Evolutionary conservation across 30 jellyfish, hydroid and myxozoan species (phyloP).

Genomic region (Turritopsis rubra): DNA sequence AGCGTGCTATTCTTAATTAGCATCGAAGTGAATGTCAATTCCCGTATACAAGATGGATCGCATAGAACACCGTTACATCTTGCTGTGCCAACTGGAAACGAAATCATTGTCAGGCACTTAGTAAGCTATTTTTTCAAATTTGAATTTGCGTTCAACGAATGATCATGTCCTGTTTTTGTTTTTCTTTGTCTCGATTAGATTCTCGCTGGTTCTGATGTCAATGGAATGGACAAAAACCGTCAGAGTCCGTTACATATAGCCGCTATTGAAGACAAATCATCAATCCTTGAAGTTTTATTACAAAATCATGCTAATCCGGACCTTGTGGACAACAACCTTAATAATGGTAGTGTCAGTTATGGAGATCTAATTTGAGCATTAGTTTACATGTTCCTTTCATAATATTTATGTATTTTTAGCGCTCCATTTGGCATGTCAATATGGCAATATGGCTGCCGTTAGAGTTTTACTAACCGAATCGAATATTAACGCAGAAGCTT

Average conservation of each 20-base stretch:
- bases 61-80: conserved; percentile 87
- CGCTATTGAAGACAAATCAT: conserved; percentile 77
- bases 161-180: neutral
- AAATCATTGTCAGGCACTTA: conserved; percentile 76
- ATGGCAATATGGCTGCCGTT: conserved; percentile 68
- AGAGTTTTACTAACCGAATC: conserved; percentile 67
- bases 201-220: conserved; percentile 71
- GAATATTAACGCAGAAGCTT: conserved; percentile 59
- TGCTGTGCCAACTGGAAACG: conserved; percentile 90
- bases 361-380: neutral
- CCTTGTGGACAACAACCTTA: conserved; percentile 47
- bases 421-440: conserved; percentile 73
- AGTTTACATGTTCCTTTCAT: neutral
- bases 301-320: conserved; percentile 77
- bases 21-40: conserved; percentile 78
- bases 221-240: conserved; percentile 60
- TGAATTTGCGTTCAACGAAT: neutral
- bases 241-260: conserved; percentile 69
- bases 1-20: conserved; percentile 77
- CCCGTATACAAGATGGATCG: conserved; percentile 75
- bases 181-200: conserved; percentile 30
- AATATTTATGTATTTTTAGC: conserved; percentile 34
- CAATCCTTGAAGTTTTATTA: conserved; percentile 44
- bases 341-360: conserved; percentile 46
- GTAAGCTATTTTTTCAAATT: conserved; percentile 34